Evolutionary conservation across 2,797 vertebrate genomes (phyloP).

Genomic region (Botia kubotai): DNA sequence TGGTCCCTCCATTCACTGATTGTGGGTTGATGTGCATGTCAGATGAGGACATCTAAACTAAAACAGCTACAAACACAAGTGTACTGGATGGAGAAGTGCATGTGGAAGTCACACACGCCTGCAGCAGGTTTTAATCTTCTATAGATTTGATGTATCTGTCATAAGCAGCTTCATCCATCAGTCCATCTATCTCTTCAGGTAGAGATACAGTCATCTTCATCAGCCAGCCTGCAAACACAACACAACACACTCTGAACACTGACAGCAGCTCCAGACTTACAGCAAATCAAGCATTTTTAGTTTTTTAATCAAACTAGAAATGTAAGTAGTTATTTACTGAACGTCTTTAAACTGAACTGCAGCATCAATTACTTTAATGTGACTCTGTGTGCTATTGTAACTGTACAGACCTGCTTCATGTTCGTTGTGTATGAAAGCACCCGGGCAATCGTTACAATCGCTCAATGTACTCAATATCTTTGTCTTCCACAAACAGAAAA

Average conservation of each 20-base stretch:
- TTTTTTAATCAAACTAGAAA: no score
- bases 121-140: conserved; percentile 80
- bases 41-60: conserved; percentile 42
- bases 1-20: conserved; percentile 24
- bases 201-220: conserved; percentile 95
- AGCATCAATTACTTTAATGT: no score
- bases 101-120: conserved; percentile 55
- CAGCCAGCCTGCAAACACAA: conserved; percentile 79
- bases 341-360: no score
- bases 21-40: conserved; percentile 12
- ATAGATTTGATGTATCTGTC: conserved; percentile 94
- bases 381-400: no score
- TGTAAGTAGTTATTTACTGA: no score
- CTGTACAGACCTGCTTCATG: no score
- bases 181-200: conserved; percentile 87
- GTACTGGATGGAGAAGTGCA: conserved; percentile 39
- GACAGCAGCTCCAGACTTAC: no score
- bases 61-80: conserved; percentile 37
- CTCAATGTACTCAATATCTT: no score
- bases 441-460: no score
- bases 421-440: no score
- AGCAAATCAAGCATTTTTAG: no score
- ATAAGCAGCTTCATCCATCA: conserved; percentile 93
- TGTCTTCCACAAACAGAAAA: no score
- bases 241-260: background rate